These are phyloP conservation scores for Pitta sordida DNA, from an alignment of 2,113 vertebrate species.

Conservation along the genomic window DNA sequence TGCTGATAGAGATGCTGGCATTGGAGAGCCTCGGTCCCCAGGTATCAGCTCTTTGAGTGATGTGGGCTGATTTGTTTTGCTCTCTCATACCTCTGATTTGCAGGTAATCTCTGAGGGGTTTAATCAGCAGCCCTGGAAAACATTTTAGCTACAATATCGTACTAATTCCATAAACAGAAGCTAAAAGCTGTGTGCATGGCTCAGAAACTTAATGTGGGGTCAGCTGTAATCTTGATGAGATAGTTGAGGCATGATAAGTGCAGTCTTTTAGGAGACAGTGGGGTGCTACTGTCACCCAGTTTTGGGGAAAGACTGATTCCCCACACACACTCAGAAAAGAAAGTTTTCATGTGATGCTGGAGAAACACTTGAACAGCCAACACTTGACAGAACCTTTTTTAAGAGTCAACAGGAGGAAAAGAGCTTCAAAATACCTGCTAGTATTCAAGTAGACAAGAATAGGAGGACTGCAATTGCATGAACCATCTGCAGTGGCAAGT, in stretches of 20 bases:
- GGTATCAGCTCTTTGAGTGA: background rate
- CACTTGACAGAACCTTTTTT: background rate
- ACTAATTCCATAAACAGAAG: background rate
- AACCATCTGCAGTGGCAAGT: background rate
- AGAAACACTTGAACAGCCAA: background rate
- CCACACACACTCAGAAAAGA: background rate
- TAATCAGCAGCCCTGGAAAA: background rate
- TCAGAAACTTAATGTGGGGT: accelerated
- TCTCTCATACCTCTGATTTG: background rate
- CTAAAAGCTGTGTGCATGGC: background rate
- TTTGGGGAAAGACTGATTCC: background rate
- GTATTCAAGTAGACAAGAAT: background rate
- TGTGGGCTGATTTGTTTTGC: background rate
- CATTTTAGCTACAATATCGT: background rate
- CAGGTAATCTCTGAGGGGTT: background rate
- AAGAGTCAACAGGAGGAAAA: background rate
- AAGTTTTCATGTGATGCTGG: background rate
- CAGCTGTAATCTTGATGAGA: background rate
- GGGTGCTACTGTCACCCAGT: background rate
- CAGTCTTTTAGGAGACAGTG: background rate
- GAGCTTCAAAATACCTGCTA: background rate
- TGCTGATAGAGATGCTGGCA: background rate
- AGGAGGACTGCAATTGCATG: background rate
- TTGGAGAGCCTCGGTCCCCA: background rate
- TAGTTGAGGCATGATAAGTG: accelerated